phyloP scores from a whole-genome alignment of 2,113 vertebrate genomes.

The Boulengeromyrus knoepffleri region DNA sequence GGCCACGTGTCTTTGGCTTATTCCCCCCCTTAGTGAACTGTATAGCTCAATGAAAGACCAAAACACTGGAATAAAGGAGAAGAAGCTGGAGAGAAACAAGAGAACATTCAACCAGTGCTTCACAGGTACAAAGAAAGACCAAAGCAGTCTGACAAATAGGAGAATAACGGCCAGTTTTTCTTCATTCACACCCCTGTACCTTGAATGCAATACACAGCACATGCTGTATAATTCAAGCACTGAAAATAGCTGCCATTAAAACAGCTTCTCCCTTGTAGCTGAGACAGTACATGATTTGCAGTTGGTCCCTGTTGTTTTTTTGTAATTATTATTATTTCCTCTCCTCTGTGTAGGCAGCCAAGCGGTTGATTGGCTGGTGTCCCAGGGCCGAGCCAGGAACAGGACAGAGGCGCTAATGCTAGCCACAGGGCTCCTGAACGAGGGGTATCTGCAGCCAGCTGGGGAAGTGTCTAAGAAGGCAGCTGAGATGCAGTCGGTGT shows the following conservation, averaged over 20 bases:
- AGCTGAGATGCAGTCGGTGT: slow-evolving; percentile 59
- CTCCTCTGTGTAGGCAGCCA: slow-evolving; percentile 58
- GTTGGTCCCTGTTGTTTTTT: background rate
- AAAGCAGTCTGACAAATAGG: background rate
- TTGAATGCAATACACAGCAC: background rate
- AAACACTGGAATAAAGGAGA: slow-evolving; percentile 78
- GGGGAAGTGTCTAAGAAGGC: slow-evolving; percentile 77
- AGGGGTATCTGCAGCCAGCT: slow-evolving; percentile 86
- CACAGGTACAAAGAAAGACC: slow-evolving; percentile 61
- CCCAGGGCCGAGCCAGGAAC: slow-evolving; percentile 71
- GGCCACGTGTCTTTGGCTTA: background rate
- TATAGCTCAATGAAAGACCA: slow-evolving; percentile 81
- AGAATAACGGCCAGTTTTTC: background rate
- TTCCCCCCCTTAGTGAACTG: slow-evolving; percentile 62
- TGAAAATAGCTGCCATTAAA: background rate
- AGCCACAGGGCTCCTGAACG: slow-evolving; percentile 75
- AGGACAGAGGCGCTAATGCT: slow-evolving; percentile 77
- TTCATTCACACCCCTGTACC: background rate
- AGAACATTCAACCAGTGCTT: slow-evolving; percentile 91
- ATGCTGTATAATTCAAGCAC: background rate
- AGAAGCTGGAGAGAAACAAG: slow-evolving; percentile 83
- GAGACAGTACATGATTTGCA: background rate
- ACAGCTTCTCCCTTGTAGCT: background rate
- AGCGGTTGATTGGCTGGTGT: slow-evolving; percentile 87
- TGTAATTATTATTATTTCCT: background rate